Evolutionary conservation across 2,888 invertebrate species (phyloP).

Genomic region (Ormyrus labotus): DNA sequence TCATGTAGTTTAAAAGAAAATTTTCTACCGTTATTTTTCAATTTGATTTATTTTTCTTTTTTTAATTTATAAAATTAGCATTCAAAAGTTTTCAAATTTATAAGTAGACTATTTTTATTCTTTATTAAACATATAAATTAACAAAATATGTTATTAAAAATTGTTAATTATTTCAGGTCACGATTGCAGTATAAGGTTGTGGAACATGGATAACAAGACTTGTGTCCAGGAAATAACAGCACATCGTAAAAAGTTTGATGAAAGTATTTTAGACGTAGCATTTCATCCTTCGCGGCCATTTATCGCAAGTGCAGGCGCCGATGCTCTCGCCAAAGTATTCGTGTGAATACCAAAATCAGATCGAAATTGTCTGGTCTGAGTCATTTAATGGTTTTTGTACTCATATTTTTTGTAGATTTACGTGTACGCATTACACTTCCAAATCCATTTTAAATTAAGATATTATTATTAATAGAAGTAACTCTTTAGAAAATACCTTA

Average conservation of each 20-base stretch:
- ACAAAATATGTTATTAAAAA: too few species aligned
- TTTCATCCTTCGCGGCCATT: slow-evolving; percentile 99
- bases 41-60: too few species aligned
- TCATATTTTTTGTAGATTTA: slow-evolving; percentile 74
- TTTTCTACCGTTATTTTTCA: too few species aligned
- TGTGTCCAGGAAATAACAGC: slow-evolving; percentile 99
- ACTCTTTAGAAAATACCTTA: slow-evolving; percentile 68
- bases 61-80: too few species aligned
- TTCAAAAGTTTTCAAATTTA: too few species aligned
- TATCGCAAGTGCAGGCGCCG: slow-evolving; percentile 99
- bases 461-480: slow-evolving; percentile 65
- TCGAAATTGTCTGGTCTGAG: slow-evolving; percentile 63
- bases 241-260: slow-evolving; percentile 99
- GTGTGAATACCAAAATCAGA: slow-evolving; percentile 78
- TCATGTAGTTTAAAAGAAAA: too few species aligned
- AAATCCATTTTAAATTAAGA: slow-evolving; percentile 68
- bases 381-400: slow-evolving; percentile 72
- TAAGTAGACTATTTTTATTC: too few species aligned
- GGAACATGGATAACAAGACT: slow-evolving; percentile 99
- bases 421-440: slow-evolving; percentile 73
- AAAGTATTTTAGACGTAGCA: slow-evolving; percentile 98
- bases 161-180: slow-evolving; percentile 79
- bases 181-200: slow-evolving; percentile 98
- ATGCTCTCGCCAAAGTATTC: slow-evolving; percentile 99
- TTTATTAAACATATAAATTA: too few species aligned